phyloP scores from a whole-genome alignment of 23 tunicate genomes.

The Pegea sp. region DNA sequence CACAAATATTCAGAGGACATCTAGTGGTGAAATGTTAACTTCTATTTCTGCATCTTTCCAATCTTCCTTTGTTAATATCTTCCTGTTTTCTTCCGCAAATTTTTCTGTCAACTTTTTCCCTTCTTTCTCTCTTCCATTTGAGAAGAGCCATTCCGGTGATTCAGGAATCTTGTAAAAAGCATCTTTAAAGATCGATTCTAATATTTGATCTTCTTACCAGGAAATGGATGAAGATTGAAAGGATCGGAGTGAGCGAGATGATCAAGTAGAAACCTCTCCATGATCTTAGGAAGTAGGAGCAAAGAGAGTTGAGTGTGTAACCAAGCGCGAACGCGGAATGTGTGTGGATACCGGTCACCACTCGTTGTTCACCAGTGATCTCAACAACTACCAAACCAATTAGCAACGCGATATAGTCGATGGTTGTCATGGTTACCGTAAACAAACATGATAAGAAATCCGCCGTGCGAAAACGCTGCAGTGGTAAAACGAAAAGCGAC shows the following conservation, averaged over 20 bases:
- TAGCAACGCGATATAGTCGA: too few relatives aligned
- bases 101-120: constrained; percentile 33
- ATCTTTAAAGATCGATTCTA: too few relatives aligned
- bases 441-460: constrained; percentile 57
- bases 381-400: constrained; percentile 54
- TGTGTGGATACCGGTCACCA: constrained; percentile 48
- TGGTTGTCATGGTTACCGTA: too few relatives aligned
- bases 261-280: constrained; percentile 71
- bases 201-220: constrained; percentile 59
- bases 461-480: constrained; percentile 72
- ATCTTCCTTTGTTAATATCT: constrained; percentile 31
- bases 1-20: too few relatives aligned
- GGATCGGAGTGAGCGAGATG: constrained; percentile 64
- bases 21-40: too few relatives aligned
- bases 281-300: constrained; percentile 55
- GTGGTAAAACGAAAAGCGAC: constrained; percentile 55
- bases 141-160: constrained; percentile 77
- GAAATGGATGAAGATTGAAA: constrained; percentile 48
- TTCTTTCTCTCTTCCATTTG: constrained; percentile 44
- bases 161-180: constrained; percentile 79
- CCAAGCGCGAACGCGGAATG: constrained; percentile 84
- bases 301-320: constrained; percentile 54
- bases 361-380: constrained; percentile 56
- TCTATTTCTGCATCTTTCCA: constrained; percentile 51
- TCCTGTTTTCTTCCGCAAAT: constrained; percentile 38